Base-by-base conservation (phyloP, 1,140 invertebrate genomes). In the Diorhabda sublineata region DNA sequence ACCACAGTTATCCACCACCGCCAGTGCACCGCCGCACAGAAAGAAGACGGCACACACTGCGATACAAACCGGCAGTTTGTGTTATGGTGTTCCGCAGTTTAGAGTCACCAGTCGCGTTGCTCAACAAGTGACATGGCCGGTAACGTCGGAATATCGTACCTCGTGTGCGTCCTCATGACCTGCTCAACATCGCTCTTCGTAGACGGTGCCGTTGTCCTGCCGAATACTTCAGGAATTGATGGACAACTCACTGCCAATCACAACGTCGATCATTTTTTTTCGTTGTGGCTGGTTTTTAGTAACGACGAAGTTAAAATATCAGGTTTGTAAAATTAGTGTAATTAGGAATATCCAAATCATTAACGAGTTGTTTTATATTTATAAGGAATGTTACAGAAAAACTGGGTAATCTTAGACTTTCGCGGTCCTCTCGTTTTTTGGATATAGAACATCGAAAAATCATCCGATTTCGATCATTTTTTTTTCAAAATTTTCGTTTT, bases 201-300 rank as follows among this genome's bases (percentile, higher is more conserved):
- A 64, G 66, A 65, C 67, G 64, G 63, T 58, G 61, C 70, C 42
- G 44, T 52, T 69, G 79, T 81, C 58, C 76, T 86, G 62, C 84
- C 84, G 26, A 81, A 85, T 75, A 85, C 83, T 42, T 79, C 84
- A 58, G 79, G 81, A 58, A 84, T 85, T 68, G 81, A 83, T 70
- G 81, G 82, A 43, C 81, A 83, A 64, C 77, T 85, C 42, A 83
- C 83, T 3, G 82, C 81, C 64, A 80, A 81, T 44, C 77, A 81
- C 3, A 76, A 78, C 41, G 83, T 85, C 61, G 84, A 85, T 72
- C 79, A 83, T 66, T 85, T 85, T 77, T 85, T 85, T 76, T 83
- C 82, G 4, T 77, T 85, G 9, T 85, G 84, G 84, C 76, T 84
- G 69, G 83, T 84, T 63, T 84, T 85, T 74, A 83, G 84, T 74